Conservation (phyloP, 1,140 invertebrate genomes). For the Bursaphelenchus mucronatus region DNA sequence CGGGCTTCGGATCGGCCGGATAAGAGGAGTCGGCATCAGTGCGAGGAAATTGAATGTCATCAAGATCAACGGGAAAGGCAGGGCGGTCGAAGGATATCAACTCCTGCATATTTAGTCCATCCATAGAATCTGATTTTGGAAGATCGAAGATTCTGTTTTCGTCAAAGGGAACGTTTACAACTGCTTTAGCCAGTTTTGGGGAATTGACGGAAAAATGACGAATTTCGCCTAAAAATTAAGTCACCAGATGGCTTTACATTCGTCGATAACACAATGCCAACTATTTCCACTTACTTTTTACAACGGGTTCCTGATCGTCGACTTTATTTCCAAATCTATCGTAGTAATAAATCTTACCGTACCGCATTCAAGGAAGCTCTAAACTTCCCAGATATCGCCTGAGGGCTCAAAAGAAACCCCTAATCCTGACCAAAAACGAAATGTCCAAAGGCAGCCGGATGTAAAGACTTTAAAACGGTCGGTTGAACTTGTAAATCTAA, state of each 20-base stretch:
- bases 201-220: constrained; percentile 18
- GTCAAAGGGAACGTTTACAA: constrained; percentile 13
- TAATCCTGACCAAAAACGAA: too few species aligned
- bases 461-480: too few species aligned
- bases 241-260: background rate
- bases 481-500: too few species aligned
- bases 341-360: constrained; percentile 25
- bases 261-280: too few species aligned
- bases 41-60: constrained; percentile 11
- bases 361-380: constrained; percentile 18
- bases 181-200: background rate
- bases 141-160: constrained; percentile 2
- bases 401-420: too few species aligned
- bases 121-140: background rate
- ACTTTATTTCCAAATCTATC: constrained; percentile 27
- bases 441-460: too few species aligned
- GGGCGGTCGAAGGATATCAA: constrained; percentile 12
- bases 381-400: too few species aligned
- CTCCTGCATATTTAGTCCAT: constrained; percentile 9
- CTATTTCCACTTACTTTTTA: constrained; percentile 16
- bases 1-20: background rate
- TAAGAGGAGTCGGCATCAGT: constrained; percentile 3
- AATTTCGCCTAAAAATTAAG: constrained; percentile 17
- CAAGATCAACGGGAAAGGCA: constrained; percentile 7
- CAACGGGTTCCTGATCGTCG: constrained; percentile 15